Evolutionary conservation across 2,888 invertebrate species (phyloP), one percentile per base, ranked within the genome.

Genomic region (Polydrusus cervinus): DNA sequence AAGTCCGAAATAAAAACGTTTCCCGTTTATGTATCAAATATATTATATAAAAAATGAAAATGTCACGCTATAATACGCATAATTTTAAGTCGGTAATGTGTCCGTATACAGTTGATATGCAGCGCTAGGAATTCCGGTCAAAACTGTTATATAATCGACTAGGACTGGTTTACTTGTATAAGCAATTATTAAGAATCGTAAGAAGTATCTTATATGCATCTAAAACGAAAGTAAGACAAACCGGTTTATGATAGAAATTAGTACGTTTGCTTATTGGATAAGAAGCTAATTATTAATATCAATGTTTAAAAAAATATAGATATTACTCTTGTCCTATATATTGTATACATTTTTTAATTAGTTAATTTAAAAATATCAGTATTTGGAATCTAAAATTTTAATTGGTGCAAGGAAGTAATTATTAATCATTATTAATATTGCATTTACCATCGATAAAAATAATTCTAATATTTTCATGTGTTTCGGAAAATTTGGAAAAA

Each of bases 221-320:
- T 13, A 40, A 67, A 67, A 55, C 43, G 71, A 71, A 71, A 71
- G 71, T 71, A 53, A 71, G 55, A 30, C 71, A 55, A 71, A 71
- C 64, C 43, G 65, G 71, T 64, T 71, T 43, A 64, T 62, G n/a
- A 49, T 18, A 55, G 30, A 55, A 55, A 55, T 34, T 55, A 55
- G 30, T 55, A 34, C 6, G 55, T 34, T 55, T 13, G 25, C n/a
- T 9, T 53, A 2, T 25, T 53, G 30, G 53, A 53, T 55, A 55
- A 55, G 55, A 30, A 34, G 14, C 8, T 55, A 34, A 55, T 55
- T 55, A 55, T 55, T 14, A 3, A n/a, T 14, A 51, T 30, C 16
- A 47, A 6, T 47, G 2, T n/a, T 16, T 16, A 47, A 51, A 51
- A 51, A 1, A 25, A 25, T 25, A 25, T 25, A 1, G 5, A 25